Base-by-base conservation (phyloP, 2,888 invertebrate species). In the Acanthosepion pharaonis region DNA sequence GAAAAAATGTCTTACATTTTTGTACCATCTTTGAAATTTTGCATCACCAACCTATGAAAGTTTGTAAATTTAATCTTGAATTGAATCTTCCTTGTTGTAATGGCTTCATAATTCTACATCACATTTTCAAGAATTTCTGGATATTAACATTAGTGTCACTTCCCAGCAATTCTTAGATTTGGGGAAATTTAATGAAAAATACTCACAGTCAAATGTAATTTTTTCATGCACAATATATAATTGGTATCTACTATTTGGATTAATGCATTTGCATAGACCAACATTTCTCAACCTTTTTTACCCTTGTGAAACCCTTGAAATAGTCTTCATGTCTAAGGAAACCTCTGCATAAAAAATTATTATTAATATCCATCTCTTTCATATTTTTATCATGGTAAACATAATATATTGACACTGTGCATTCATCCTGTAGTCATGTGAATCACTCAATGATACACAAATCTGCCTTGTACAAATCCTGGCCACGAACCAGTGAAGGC, bases 1-100 rank as follows among this genome's bases (percentile, higher is more conserved):
- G 42, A 42, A 42, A n/a, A 78, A 78, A 78, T 78, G 11, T 78
- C 78, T n/a, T 15, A 78, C n/a, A 78, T 78, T 78, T 78, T 78
- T 78, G 78, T 78, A 78, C 78, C n/a, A 78, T 78, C 78, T 78
- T 78, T 78, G 78, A 78, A 78, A 78, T n/a, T 78, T 78, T 78
- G n/a, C n/a, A 78, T 78, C 78, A 33, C 78, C 78, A 33, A 78
- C 78, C 78, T 78, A 33, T 15, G n/a, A 78, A 78, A 78, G 78
- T 78, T 78, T 78, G 78, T 78, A 78, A 78, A 78, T 78, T n/a
- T 78, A 78, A 78, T 78, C n/a, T 78, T 33, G n/a, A 78, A 78
- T 78, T 78, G 78, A 78, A 78, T 78, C 78, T 78, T 78, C n/a
- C 11, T 78, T 78, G 78, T n/a, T 4, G n/a, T n/a, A 78, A 78